Percentiles rank a stretch among this genome's conserved stretches.
phyloP scores from a whole-genome alignment of 2,888 invertebrate species.

The Blomia tropicalis region DNA sequence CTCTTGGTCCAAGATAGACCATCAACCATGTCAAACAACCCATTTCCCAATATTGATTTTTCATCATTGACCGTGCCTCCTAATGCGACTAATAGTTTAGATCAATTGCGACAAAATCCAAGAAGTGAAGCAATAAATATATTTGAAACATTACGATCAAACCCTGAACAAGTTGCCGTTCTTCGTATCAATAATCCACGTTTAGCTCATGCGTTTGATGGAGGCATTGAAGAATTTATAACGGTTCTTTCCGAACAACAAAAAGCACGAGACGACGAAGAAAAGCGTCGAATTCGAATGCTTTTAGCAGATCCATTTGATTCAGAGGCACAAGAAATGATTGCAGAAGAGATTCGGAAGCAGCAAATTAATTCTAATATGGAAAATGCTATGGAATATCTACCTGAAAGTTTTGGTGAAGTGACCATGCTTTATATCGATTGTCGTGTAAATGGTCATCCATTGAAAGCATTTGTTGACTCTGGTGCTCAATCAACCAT shows the following conservation, averaged over 20 bases:
- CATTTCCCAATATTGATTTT: constrained; percentile 26
- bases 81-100: background rate
- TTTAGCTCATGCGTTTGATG: constrained; percentile 72
- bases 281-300: constrained; percentile 66
- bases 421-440: constrained; percentile 95
- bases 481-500: constrained; percentile 96
- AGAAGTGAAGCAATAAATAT: constrained; percentile 34
- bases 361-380: constrained; percentile 92
- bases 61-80: constrained; percentile 32
- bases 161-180: constrained; percentile 74
- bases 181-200: constrained; percentile 82
- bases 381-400: constrained; percentile 96
- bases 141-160: constrained; percentile 66
- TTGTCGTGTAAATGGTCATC: constrained; percentile 86
- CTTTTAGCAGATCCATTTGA: constrained; percentile 88
- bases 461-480: constrained; percentile 95
- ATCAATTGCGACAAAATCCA: background rate
- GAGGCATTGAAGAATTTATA: constrained; percentile 62
- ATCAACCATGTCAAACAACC: background rate
- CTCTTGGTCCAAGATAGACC: constrained; percentile 47
- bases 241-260: constrained; percentile 65
- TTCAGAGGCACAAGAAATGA: constrained; percentile 78
- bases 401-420: constrained; percentile 93
- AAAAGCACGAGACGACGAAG: constrained; percentile 59
- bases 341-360: constrained; percentile 76